Base-by-base conservation (phyloP, 2,113 vertebrate genomes). In the Notothenia rossii region DNA sequence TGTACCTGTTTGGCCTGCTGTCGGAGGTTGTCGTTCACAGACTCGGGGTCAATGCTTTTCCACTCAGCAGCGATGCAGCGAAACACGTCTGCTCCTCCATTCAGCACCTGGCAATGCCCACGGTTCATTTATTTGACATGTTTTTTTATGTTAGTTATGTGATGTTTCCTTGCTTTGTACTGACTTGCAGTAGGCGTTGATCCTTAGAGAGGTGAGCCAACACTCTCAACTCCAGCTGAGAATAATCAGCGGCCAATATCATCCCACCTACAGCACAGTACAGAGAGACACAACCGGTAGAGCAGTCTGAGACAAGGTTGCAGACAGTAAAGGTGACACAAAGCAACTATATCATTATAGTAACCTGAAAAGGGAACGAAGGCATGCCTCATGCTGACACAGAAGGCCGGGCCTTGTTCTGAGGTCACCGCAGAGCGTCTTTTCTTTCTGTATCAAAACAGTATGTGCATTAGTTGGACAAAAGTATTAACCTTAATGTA, bases 1-100 rank as follows among this genome's bases (percentile, higher is more conserved):
- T 50, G 72, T 68, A 98, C 98, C 97, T 99, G 98, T 82, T 99
- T 99, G 55, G 97, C 97, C 78, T 98, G 97, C 75, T 99, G 98
- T 84, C 98, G 96, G 62, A 96, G 93, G 54, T 65, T 79, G 43
- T 98, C 95, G 8, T 94, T 95, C 55, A 99, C 97, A 48, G 94
- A 82, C 56, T 94, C 92, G 0, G 93, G 94, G 50, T 97, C 94
- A 0, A 98, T 85, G 93, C 95, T 96, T 89, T 98, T 99, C 98
- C 98, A 99, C 63, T 98, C 98, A 0, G 97, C 98, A 45, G 98
- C 98, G 8, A 99, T 97, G 90, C 95, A 97, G 86, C 93, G 96
- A 79, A 99, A 99, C 74, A 99, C 97, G 66, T 99, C 98, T 0
- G 95, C 88, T 43, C 96, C 97, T 9, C 90, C 74, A 3, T 97